Conservation (phyloP, 2,797 vertebrate species). For the Luscinia luscinia region DNA sequence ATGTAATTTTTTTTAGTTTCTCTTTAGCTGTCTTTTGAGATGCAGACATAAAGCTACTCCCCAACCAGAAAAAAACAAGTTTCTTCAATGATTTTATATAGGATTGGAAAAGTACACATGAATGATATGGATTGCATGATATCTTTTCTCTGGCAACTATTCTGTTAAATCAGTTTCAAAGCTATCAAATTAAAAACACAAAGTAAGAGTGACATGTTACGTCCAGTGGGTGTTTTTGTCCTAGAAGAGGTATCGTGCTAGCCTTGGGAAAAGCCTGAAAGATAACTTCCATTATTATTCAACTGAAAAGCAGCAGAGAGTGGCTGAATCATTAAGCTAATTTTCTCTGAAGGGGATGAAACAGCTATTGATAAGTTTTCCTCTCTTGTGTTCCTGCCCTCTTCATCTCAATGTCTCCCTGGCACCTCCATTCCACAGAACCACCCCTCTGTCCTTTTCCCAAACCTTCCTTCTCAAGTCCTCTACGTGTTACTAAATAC, state of each 20-base stretch:
- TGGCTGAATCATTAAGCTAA: neutral
- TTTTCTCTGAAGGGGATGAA: neutral
- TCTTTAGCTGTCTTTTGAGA: neutral
- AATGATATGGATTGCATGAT: neutral
- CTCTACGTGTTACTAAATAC: neutral
- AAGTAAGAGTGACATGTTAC: neutral
- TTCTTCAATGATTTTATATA: neutral
- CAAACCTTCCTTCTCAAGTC: neutral
- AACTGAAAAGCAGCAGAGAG: neutral
- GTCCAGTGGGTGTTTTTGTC: slow-evolving; percentile 43
- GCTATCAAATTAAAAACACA: neutral
- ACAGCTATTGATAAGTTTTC: neutral
- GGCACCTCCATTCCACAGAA: neutral
- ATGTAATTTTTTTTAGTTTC: neutral
- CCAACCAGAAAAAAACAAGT: neutral
- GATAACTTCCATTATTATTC: neutral
- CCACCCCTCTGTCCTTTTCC: neutral
- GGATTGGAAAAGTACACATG: neutral
- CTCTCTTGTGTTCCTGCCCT: neutral
- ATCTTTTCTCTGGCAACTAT: slow-evolving; percentile 11
- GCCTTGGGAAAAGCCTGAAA: slow-evolving; percentile 23
- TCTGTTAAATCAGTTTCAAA: slow-evolving; percentile 20
- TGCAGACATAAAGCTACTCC: neutral
- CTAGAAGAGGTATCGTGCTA: slow-evolving; percentile 28
- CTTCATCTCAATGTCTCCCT: neutral